Evolutionary conservation across 2,888 invertebrate species (phyloP).

Genomic region (Athripsodes cinereus): DNA sequence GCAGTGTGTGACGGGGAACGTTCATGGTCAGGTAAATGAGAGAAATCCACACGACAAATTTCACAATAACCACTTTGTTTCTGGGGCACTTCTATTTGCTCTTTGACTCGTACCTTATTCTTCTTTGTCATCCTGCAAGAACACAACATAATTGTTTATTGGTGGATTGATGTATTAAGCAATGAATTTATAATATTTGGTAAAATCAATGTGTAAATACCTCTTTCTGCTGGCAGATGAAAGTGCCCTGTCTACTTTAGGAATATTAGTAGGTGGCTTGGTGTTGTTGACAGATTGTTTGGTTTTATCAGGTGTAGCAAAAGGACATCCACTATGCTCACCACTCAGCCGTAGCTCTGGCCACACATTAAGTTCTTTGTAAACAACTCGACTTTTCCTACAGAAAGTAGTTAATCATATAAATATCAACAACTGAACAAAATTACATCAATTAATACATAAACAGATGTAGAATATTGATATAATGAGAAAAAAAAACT

Average conservation of each 20-base stretch:
- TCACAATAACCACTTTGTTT: constrained; percentile 67
- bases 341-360: constrained; percentile 45
- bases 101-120: constrained; percentile 44
- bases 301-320: constrained; percentile 14
- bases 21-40: constrained; percentile 62
- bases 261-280: not conserved
- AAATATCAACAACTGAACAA: no score
- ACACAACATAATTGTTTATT: not conserved
- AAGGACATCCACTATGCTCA: constrained; percentile 32
- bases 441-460: no score
- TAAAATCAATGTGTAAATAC: not conserved
- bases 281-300: not conserved
- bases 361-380: constrained; percentile 58
- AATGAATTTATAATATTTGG: no score
- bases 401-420: constrained; percentile 13
- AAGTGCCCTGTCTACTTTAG: not conserved
- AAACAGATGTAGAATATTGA: no score
- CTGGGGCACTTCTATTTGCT: constrained; percentile 41
- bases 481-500: no score
- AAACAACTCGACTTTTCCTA: constrained; percentile 55
- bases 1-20: constrained; percentile 68
- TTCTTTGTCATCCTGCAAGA: constrained; percentile 51
- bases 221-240: constrained; percentile 3
- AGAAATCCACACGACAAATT: constrained; percentile 71
- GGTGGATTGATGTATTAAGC: no score